These are phyloP conservation scores for Hyperoplus lanceolatus DNA, from an alignment of 2,797 vertebrate genomes.

Conservation along the genomic window DNA sequence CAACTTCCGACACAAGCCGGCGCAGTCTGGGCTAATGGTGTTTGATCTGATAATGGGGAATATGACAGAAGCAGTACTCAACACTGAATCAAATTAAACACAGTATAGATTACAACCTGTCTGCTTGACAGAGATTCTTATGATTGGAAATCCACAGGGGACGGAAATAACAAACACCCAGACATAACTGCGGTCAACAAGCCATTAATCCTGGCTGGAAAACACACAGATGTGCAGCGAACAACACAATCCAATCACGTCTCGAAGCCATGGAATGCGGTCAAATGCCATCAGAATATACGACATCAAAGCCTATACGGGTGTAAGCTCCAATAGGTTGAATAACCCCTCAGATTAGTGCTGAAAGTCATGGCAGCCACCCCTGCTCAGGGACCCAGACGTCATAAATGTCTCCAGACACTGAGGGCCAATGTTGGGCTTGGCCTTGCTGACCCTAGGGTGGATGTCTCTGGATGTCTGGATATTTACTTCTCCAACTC, in stretches of 20 bases:
- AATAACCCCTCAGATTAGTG: constrained; percentile 80
- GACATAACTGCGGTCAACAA: constrained; percentile 56
- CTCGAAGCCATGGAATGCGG: constrained; percentile 61
- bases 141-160: constrained; percentile 30
- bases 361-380: constrained; percentile 73
- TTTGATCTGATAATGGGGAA: constrained; percentile 20
- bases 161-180: constrained; percentile 63
- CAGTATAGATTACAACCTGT: constrained; percentile 28
- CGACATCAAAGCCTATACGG: constrained; percentile 75
- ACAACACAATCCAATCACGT: constrained; percentile 78
- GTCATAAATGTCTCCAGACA: constrained; percentile 81
- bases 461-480: constrained; percentile 40
- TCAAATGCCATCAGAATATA: constrained; percentile 80
- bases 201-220: constrained; percentile 71
- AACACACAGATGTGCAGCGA: constrained; percentile 76
- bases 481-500: constrained; percentile 54
- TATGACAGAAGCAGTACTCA: neutral
- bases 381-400: constrained; percentile 71
- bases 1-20: constrained; percentile 10
- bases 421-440: constrained; percentile 58
- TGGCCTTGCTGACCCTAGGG: constrained; percentile 67
- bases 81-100: neutral
- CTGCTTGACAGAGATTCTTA: constrained; percentile 48
- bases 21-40: neutral
- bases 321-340: constrained; percentile 72